A percentile compares a stretch with the other conserved stretches of the same genome.
Evolutionary conservation across 1,140 invertebrate genomes (phyloP).

Genomic region (Drosophila carrolli): DNA sequence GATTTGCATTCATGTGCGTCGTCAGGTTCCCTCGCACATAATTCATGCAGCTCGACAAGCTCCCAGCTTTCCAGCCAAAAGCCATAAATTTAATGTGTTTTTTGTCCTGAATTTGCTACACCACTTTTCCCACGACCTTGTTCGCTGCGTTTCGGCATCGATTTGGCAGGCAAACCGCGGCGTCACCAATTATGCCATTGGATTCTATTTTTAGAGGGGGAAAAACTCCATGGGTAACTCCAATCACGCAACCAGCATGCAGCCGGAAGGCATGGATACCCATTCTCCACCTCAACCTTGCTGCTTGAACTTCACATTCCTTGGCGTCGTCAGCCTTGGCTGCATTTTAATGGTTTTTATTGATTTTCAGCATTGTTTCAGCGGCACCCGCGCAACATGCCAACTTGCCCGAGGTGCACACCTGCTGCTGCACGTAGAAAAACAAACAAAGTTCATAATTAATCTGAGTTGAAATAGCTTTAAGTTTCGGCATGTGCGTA

Average conservation of each 20-base stretch:
- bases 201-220: slow-evolving; percentile 60
- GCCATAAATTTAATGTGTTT: slow-evolving; percentile 66
- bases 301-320: slow-evolving; percentile 78
- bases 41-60: slow-evolving; percentile 54
- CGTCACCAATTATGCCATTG: slow-evolving; percentile 68
- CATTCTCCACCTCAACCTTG: slow-evolving; percentile 45
- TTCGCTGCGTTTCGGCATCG: slow-evolving; percentile 63
- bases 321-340: slow-evolving; percentile 45
- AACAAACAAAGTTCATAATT: not conserved
- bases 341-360: slow-evolving; percentile 81
- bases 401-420: slow-evolving; percentile 10
- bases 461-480: no score
- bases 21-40: slow-evolving; percentile 44
- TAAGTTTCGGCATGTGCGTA: no score
- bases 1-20: slow-evolving; percentile 57
- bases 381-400: slow-evolving; percentile 26
- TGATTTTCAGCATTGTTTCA: slow-evolving; percentile 69
- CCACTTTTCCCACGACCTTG: slow-evolving; percentile 65
- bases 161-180: slow-evolving; percentile 63
- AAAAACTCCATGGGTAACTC: slow-evolving; percentile 43
- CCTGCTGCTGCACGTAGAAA: slow-evolving; percentile 18
- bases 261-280: slow-evolving; percentile 29
- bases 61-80: not conserved
- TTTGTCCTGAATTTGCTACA: slow-evolving; percentile 25
- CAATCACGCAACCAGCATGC: slow-evolving; percentile 72